Evolutionary conservation across 2,113 vertebrate genomes (phyloP).

Genomic region (Clarias macrocephalus): DNA sequence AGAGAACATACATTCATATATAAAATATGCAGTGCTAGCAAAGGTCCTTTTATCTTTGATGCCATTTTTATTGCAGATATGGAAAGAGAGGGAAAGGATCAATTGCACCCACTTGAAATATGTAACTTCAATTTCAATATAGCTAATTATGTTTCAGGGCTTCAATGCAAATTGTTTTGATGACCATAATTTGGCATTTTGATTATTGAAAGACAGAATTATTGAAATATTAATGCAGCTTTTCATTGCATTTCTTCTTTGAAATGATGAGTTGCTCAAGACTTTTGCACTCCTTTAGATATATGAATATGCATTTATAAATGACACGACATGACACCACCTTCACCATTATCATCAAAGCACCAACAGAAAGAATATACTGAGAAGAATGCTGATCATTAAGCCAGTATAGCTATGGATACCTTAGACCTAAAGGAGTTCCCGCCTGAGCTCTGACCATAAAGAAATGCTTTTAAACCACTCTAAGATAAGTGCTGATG

Average conservation of each 20-base stretch:
- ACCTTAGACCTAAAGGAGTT: background rate
- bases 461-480: background rate
- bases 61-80: background rate
- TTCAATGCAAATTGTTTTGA: background rate
- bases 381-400: background rate
- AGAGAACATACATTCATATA: background rate
- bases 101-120: background rate
- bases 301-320: background rate
- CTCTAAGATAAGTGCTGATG: background rate
- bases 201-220: constrained; percentile 4
- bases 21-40: background rate
- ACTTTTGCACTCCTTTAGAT: background rate
- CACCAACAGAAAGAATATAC: background rate
- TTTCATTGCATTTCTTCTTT: background rate
- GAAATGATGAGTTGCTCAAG: background rate
- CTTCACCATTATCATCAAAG: background rate
- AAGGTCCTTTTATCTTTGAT: background rate
- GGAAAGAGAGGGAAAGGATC: background rate
- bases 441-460: background rate
- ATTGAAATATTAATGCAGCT: constrained; percentile 27
- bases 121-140: background rate
- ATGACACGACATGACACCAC: background rate
- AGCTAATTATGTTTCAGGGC: background rate
- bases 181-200: constrained; percentile 20
- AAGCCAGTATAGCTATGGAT: background rate